Evolutionary conservation across 2,797 vertebrate species (phyloP), one percentile per base, ranked within the genome.

Genomic region (Rhadinocentrus ornatus): DNA sequence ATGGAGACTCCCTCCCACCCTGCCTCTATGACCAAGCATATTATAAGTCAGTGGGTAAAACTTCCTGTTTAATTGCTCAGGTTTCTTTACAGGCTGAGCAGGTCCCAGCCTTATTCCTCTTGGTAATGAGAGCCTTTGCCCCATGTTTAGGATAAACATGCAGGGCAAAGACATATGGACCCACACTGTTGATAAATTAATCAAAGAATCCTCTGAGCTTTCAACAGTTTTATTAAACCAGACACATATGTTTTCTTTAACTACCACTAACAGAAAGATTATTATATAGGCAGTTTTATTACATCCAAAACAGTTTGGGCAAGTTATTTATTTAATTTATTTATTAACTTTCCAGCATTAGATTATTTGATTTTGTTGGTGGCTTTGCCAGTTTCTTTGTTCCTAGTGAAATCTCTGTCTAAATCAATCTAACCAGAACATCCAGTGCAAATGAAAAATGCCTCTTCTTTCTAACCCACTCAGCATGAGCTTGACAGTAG

Each of bases 1-100:
- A 86, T 86, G 84, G 86, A 84, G 87, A 91, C 75, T 53, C 66
- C 13, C 37, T 69, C 68, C 66, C 65, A 53, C 52, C 64, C 35
- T 39, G 0, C 35, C 57, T 72, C 70, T 46, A 10, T 57, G 67
- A 29, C 64, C 34, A 6, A 69, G 69, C 64, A 44, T 63, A 65
- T 57, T 24, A 62, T 76, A 72, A 63, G 67, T 77, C 60, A 0
- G 50, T 12, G 39, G 61, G 58, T 66, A 34, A 63, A 86, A 76
- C 80, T 82, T 75, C 26, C 11, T 61, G 63, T 57, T 68, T 72
- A 69, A 24, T 37, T 73, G 55, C 52, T 66, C 10, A 8, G 54
- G 35, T 66, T 74, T 58, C 16, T 61, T 57, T 31, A n/a, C 57
- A 56, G 66, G 66, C 39, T 77, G 71, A 73, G n/a, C 4, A 6